Evolutionary conservation across 2,888 invertebrate genomes (phyloP), one percentile per base, ranked within the genome.

Genomic region (Frankliniella fusca): DNA sequence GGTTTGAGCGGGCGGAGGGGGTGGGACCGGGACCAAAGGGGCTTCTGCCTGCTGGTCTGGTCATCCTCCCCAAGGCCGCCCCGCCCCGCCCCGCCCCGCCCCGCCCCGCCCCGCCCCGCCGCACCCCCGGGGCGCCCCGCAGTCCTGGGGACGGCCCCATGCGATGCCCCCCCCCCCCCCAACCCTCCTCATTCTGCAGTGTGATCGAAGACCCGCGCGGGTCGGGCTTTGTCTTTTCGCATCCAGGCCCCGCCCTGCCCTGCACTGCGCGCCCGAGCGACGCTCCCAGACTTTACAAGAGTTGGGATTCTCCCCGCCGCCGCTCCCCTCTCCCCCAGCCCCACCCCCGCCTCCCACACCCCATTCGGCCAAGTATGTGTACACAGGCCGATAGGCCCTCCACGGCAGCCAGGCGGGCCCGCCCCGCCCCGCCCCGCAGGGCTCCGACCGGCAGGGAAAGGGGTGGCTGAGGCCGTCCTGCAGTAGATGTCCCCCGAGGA

Each of bases 31-130:
- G 49, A 50, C 27, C 50, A 54, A n/a, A 28, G 49, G 54, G 28
- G 50, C 81, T 49, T 28, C 81, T 28, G 70, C 70, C 48, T 28
- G 81, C 48, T 10, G 48, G 54, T 50, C 48, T 10, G 48, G 54
- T 50, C 49, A 81, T n/a, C 49, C 70, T 18, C 23, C 79, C 23
- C 15, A 20, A 79, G 28, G 83, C 84, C 81, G 83, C 38, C 28
- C 70, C 70, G n/a, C 70, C 18, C 70, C 70, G 23, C n/a, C 70
- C 20, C 23, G 70, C 20, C 20, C 20, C 61, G 20, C 15, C 61
- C 61, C 18, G 0, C 61, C 15, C 61, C 61, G 7, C 61, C 61
- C 0, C 61, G 20, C 61, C 61, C 61, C 50, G 9, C 50, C 50
- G 10, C 10, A 50, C 50, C 10, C 50, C 50, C 54, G 54, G 38